Evolutionary conservation across 2,888 invertebrate genomes (phyloP), one percentile per base, ranked within the genome.

Genomic region (Euclidia mi): DNA sequence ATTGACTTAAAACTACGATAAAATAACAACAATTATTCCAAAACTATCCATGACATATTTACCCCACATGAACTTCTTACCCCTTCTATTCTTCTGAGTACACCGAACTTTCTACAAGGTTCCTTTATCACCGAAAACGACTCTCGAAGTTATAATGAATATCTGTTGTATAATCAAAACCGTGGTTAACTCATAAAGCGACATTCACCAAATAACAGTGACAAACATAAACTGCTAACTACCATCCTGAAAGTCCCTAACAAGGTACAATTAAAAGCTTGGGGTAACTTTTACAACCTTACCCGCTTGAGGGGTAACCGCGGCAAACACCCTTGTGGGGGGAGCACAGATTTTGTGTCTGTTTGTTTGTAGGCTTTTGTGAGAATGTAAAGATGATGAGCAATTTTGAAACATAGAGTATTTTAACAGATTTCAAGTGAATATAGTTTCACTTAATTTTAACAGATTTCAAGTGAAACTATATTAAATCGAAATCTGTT

Each of bases 311-410:
- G 65, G n/a, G n/a, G 2, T 28, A 37, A 31, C 32, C 57, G 66
- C 61, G 53, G 45, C 18, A 38, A 32, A 42, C 50, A 35, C 49
- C 49, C 18, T n/a, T 35, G 49, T 64, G 67, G 65, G 69, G 56
- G 68, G 79, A 84, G 86, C 86, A 79, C 85, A 85, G 88, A 88
- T 89, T 89, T 84, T 62, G 74, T 74, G 78, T 73, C 71, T 62
- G 60, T 60, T 67, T 65, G 20, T 3, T 7, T 60, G 53, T 62
- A 55, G 2, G 61, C 67, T 44, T n/a, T n/a, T n/a, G n/a, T 56
- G 63, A 58, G 55, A 58, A 55, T 57, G 58, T 32, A 15, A 15
- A 38, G 32, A 31, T 17, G 38, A 17, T 25, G 20, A n/a, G n/a
- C n/a, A n/a, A n/a, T n/a, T n/a, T n/a, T n/a, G n/a, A n/a, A n/a